These are phyloP conservation scores for Xestia rhomboidea DNA, from an alignment of 2,888 invertebrate species.

Conservation along the genomic window DNA sequence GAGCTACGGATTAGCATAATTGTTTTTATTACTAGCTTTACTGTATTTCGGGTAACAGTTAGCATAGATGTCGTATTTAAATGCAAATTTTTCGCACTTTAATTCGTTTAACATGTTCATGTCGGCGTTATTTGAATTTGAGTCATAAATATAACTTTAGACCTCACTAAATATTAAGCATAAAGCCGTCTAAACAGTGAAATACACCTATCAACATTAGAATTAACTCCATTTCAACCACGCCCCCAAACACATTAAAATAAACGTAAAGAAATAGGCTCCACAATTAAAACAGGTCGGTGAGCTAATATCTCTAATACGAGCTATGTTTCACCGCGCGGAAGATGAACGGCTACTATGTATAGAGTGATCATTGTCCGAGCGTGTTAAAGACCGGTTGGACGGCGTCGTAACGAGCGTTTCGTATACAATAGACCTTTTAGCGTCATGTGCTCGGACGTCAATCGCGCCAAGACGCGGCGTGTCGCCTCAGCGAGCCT, in stretches of 20 bases:
- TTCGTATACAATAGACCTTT: slow-evolving; percentile 91
- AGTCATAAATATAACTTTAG: background rate
- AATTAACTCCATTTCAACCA: slow-evolving; percentile 54
- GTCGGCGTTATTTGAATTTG: background rate
- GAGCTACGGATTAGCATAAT: slow-evolving; percentile 84
- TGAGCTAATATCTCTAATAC: slow-evolving; percentile 72
- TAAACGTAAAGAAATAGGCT: slow-evolving; percentile 56
- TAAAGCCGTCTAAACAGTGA: slow-evolving; percentile 14
- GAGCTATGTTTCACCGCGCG: slow-evolving; percentile 69
- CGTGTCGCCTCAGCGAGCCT: slow-evolving; percentile 77
- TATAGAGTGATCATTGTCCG: slow-evolving; percentile 89
- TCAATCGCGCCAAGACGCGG: slow-evolving; percentile 84
- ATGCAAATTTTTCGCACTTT: slow-evolving; percentile 12
- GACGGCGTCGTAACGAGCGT: slow-evolving; percentile 86
- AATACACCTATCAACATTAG: slow-evolving; percentile 30
- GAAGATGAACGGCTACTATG: slow-evolving; percentile 83
- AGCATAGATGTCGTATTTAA: slow-evolving; percentile 8
- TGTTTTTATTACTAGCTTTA: slow-evolving; percentile 73
- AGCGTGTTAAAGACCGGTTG: slow-evolving; percentile 90
- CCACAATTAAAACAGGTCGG: slow-evolving; percentile 70
- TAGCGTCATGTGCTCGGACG: slow-evolving; percentile 88
- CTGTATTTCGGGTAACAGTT: slow-evolving; percentile 26
- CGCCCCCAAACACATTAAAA: slow-evolving; percentile 52
- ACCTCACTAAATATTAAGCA: slow-evolving; percentile 3
- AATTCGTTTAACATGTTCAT: background rate